Evolutionary conservation across 2,113 vertebrate genomes (phyloP).

Genomic region (Strix uralensis): DNA sequence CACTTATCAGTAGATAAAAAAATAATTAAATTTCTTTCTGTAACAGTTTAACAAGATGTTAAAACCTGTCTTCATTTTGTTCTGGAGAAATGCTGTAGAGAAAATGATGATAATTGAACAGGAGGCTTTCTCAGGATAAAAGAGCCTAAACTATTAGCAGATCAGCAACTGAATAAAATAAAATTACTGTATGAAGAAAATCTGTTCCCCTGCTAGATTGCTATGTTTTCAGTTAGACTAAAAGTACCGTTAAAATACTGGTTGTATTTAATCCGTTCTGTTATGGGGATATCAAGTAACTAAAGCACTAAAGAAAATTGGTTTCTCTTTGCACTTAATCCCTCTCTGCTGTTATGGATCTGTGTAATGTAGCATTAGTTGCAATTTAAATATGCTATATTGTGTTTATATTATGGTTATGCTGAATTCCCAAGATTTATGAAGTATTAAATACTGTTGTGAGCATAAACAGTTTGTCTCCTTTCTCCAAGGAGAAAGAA

Average conservation of each 20-base stretch:
- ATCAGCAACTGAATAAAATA: slow-evolving; percentile 63
- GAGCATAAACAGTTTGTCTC: background rate
- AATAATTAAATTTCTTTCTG: background rate
- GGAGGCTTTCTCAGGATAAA: slow-evolving; percentile 1
- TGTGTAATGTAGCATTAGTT: background rate
- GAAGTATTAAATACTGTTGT: background rate
- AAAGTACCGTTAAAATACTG: slow-evolving; percentile 42
- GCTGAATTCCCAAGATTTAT: background rate
- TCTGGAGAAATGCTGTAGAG: background rate
- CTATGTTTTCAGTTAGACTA: slow-evolving; percentile 34
- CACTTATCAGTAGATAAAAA: background rate
- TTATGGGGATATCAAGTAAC: slow-evolving; percentile 41
- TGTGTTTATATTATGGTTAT: background rate
- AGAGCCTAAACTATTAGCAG: slow-evolving; percentile 15
- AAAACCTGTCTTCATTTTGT: background rate
- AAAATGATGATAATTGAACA: background rate
- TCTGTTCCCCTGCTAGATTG: slow-evolving; percentile 10
- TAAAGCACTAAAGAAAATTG: slow-evolving; percentile 75
- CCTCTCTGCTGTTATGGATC: slow-evolving; percentile 23
- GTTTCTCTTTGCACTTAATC: slow-evolving; percentile 57
- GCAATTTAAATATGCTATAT: background rate
- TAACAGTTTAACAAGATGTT: background rate
- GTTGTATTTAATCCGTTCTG: slow-evolving; percentile 66
- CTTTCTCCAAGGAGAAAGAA: background rate
- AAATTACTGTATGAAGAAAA: slow-evolving; percentile 49